phyloP scores from a whole-genome alignment of 2,113 vertebrate genomes.

The Gavialis gangeticus region DNA sequence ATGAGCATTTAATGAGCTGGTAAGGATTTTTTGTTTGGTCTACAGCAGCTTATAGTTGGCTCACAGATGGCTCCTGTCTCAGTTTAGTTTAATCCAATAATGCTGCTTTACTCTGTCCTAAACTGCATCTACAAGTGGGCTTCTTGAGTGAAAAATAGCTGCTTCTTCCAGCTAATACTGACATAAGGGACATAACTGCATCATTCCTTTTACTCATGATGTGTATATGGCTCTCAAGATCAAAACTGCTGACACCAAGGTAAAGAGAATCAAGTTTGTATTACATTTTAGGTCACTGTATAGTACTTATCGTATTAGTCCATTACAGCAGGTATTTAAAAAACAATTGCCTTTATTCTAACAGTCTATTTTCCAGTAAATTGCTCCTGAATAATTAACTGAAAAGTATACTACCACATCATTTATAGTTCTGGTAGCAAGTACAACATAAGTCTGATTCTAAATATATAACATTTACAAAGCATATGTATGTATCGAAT shows the following conservation, averaged over 20 bases:
- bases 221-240: constrained; percentile 83
- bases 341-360: constrained; percentile 22
- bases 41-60: constrained; percentile 64
- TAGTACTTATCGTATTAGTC: constrained; percentile 2
- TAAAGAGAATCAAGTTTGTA: constrained; percentile 75
- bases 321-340: background rate
- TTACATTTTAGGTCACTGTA: constrained; percentile 5
- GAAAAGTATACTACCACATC: background rate
- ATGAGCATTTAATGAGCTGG: background rate
- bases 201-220: constrained; percentile 72
- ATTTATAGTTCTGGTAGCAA: background rate
- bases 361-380: background rate
- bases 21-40: constrained; percentile 69
- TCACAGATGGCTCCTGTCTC: constrained; percentile 79
- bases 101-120: constrained; percentile 61
- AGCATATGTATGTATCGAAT: background rate
- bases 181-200: constrained; percentile 35
- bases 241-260: constrained; percentile 86
- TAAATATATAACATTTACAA: background rate
- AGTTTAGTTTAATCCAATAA: constrained; percentile 83
- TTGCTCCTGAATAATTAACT: background rate
- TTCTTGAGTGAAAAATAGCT: constrained; percentile 51
- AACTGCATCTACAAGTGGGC: constrained; percentile 45
- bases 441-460: background rate
- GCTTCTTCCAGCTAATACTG: constrained; percentile 62